Evolutionary conservation across 2,113 vertebrate genomes (phyloP).

Genomic region (Barnardius zonarius): DNA sequence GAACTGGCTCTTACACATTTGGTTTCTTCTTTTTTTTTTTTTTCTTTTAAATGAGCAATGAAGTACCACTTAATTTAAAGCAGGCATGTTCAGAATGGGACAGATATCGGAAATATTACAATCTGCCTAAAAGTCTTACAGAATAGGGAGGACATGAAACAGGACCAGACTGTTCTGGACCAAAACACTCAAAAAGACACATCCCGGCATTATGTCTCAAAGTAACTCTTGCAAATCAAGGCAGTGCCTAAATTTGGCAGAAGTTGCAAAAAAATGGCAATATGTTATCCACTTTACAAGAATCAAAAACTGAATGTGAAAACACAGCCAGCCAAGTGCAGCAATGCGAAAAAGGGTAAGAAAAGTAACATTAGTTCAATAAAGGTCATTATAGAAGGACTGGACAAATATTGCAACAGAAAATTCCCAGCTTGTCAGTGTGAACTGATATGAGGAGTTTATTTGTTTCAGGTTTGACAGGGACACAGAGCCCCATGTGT

Average conservation of each 20-base stretch:
- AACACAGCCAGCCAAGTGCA: neutral
- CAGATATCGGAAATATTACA: neutral
- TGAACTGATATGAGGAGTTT: neutral
- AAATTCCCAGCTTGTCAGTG: neutral
- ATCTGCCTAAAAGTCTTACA: neutral
- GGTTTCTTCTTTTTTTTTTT: neutral
- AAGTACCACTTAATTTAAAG: neutral
- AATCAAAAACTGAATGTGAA: neutral
- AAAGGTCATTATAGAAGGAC: neutral
- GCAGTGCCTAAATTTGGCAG: neutral
- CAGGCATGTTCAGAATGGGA: neutral
- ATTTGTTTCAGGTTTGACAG: neutral
- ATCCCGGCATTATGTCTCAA: neutral
- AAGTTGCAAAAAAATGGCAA: neutral
- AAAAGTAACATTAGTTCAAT: neutral
- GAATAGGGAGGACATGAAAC: neutral
- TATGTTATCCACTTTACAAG: neutral
- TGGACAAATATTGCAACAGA: neutral
- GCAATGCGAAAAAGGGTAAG: neutral
- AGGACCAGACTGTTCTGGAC: neutral
- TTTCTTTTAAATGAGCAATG: neutral
- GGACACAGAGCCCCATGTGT: neutral
- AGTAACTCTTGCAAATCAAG: neutral
- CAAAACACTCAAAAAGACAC: neutral
- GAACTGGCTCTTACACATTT: neutral